Base-by-base conservation (phyloP, 2,888 invertebrate genomes). In the Cyclophora albipunctata region DNA sequence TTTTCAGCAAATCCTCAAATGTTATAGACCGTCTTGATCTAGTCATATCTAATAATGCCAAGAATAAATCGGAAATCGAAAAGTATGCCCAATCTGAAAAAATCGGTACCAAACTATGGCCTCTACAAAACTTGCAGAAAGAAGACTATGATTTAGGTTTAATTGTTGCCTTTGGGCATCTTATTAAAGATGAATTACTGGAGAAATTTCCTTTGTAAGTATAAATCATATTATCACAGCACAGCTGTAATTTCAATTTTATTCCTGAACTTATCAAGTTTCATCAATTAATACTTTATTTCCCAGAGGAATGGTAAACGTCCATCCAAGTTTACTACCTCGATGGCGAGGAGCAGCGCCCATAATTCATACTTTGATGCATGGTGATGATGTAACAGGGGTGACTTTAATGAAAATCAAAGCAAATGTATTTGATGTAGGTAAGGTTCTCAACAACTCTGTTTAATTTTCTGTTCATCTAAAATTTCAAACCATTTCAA, bases 311-410 rank as follows among this genome's bases (percentile, higher is more conserved):
- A 96, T 98, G 90, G 86, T 98, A 40, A 98, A 98, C 88, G 94
- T 98, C 0, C 98, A 98, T 80, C 96, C 95, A 0, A 98, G 98
- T 81, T 78, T 98, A 46, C 81, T 98, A 55, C 98, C 98, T 0
- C 90, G 94, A 50, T 98, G 97, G 96, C 90, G 98, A 62, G 98
- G 98, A 4, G 96, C 98, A 5, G 95, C 98, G 0, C 98, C 98
- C 0, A 94, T 98, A 46, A 92, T 95, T 48, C 92, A 97, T 80
- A 92, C 97, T 0, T 83, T 98, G 47, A 91, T 96, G 65, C 92
- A 94, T 74, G 96, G 96, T 6, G 98, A 98, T 73, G 69, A 75
- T 6, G 83, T 89, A 59, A 95, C 97, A 5, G 98, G 98, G 40
- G 91, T 98, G 6, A 93, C 96, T 7, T 92, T 98, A 45, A 97